Conservation (phyloP, 2,113 vertebrate species). For the Cyanoderma ruficeps region DNA sequence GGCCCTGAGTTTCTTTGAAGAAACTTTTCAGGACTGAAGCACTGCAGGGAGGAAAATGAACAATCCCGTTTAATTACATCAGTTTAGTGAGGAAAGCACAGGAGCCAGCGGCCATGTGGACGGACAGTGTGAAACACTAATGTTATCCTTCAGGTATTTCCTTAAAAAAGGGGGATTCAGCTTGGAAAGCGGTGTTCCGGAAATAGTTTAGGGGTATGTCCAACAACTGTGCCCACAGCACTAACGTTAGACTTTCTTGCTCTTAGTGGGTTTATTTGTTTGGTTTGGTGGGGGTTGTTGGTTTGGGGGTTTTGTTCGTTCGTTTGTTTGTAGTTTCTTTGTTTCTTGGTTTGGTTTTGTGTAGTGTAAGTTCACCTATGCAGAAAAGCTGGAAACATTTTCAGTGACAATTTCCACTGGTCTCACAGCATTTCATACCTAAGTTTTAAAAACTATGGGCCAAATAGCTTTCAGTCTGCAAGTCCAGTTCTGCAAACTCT, state of each 20-base stretch:
- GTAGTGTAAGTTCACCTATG: not conserved
- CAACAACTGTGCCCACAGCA: not conserved
- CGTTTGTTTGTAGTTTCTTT: not conserved
- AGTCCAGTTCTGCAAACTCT: not conserved
- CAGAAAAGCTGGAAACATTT: not conserved
- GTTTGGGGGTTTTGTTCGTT: not conserved
- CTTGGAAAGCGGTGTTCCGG: not conserved
- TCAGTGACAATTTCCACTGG: not conserved
- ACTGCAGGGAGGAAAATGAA: not conserved
- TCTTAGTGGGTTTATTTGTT: not conserved
- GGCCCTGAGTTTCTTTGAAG: not conserved
- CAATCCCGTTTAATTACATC: slow-evolving; percentile 14
- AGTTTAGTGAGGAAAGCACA: slow-evolving; percentile 7
- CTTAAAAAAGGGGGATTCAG: not conserved
- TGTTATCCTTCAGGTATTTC: not conserved
- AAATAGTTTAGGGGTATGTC: not conserved
- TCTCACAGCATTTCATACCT: not conserved
- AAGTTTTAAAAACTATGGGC: not conserved
- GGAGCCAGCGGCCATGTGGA: slow-evolving; percentile 3
- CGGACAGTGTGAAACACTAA: not conserved
- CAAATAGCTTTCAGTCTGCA: not conserved
- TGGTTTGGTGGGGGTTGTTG: not conserved
- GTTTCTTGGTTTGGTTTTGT: not conserved
- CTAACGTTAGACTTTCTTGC: not conserved
- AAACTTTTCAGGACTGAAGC: not conserved